Base-by-base conservation (phyloP, 1,140 invertebrate genomes). In the Zaprionus tsacasi region DNA sequence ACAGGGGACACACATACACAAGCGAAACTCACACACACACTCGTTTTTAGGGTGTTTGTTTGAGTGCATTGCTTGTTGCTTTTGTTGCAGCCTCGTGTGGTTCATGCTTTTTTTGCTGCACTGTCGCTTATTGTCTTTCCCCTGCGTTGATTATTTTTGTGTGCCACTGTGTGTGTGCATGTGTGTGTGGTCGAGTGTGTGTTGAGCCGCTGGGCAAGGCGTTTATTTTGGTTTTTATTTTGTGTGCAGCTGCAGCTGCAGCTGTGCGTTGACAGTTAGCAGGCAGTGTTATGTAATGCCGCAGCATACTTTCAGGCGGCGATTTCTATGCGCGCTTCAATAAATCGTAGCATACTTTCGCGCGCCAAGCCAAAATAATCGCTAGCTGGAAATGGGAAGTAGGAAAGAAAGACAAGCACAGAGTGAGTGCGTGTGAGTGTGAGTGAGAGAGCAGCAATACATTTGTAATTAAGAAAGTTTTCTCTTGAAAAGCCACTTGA, bases 381-480 rank as follows among this genome's bases (percentile, higher is more conserved):
- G 4, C 33, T 35, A 35, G 33, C 33, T 8, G 0, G 10, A 35
- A 8, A 2, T 35, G 6, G 10, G 6, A 10, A 8, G 33, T 35
- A 7, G 33, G 0, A 8, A 35, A 35, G 33, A 35, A 35, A 35
- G 33, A 10, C 33, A 35, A 10, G 15, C 50, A 55, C 38, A 40
- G 5, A 10, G 21, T 6, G 5, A 10, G 21, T 6, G 27, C 4
- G 10, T 2, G 15, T 8, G n/a, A 6, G 15, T 6, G 4, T 61
- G 48, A 36, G 25, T 59, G 52, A 6, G 6, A 15, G 21, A 3
- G 15, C 67, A 81, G 68, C 65, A 86, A 72, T 74, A 88, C 78
- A 89, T 88, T 88, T 79, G 85, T 88, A 88, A 88, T 88, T 88
- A 89, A 88, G 85, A 88, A 88, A 88, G 85, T 88, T 88, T 81